These are phyloP conservation scores for Palythoa heliodiscus DNA, from an alignment of 92 coral and sea anemone species.

Conservation along the genomic window DNA sequence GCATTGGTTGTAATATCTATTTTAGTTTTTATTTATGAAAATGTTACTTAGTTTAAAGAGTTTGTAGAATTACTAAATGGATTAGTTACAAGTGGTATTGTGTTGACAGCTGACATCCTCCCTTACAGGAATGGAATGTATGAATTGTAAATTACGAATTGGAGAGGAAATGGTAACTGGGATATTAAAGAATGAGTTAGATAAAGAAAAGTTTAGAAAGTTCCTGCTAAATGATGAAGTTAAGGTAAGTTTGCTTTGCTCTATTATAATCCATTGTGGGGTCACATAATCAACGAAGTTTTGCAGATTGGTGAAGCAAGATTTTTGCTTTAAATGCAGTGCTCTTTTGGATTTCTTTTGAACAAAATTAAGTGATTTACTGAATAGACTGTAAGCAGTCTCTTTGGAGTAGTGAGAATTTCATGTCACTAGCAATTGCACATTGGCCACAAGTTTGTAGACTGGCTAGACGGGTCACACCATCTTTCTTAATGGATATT, in stretches of 20 bases:
- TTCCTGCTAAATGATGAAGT: conserved; percentile 39
- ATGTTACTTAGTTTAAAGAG: not conserved
- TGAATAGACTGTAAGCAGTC: too few relatives aligned
- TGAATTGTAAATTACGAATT: conserved; percentile 43
- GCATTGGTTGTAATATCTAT: too few relatives aligned
- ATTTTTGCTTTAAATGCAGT: not conserved
- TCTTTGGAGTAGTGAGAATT: too few relatives aligned
- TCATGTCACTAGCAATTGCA: too few relatives aligned
- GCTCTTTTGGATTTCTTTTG: not conserved
- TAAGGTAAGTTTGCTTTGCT: conserved; percentile 15
- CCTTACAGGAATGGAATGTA: conserved; percentile 40
- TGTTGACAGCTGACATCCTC: not conserved
- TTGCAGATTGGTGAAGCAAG: not conserved
- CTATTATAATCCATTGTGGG: too few relatives aligned
- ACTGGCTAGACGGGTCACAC: too few relatives aligned
- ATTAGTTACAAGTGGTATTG: not conserved
- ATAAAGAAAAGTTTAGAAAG: conserved; percentile 36
- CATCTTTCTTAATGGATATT: too few relatives aligned
- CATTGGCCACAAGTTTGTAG: too few relatives aligned
- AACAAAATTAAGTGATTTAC: too few relatives aligned
- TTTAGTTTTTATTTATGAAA: too few relatives aligned
- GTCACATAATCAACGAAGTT: too few relatives aligned
- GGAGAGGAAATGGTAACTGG: conserved; percentile 39
- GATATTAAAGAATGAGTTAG: conserved; percentile 23
- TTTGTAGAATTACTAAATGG: not conserved